Conservation (phyloP, 1,140 invertebrate species). For the Zaprionus camerounensis region DNA sequence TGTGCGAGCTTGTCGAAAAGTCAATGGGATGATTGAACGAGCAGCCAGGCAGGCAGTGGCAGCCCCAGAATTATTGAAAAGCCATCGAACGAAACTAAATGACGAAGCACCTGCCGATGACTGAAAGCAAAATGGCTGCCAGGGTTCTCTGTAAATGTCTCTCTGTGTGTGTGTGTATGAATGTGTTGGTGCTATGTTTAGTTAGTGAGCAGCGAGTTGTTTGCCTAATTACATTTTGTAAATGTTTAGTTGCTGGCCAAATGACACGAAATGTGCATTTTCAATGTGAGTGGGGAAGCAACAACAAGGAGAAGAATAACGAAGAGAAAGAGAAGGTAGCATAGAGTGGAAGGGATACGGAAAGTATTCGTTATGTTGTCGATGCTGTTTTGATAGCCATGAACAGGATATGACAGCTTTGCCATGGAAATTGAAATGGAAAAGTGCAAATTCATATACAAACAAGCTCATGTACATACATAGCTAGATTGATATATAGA, state of each 20-base stretch:
- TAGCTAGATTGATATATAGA: slow-evolving; percentile 18
- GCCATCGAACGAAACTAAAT: slow-evolving; percentile 53
- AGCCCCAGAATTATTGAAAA: slow-evolving; percentile 40
- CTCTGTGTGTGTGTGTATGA: not conserved
- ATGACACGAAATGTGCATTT: slow-evolving; percentile 24
- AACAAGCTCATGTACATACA: not conserved
- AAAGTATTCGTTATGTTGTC: not conserved
- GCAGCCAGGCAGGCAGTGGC: slow-evolving; percentile 15
- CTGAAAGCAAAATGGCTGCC: slow-evolving; percentile 55
- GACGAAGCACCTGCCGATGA: slow-evolving; percentile 51
- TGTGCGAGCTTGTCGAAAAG: slow-evolving; percentile 35
- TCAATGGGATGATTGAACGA: slow-evolving; percentile 43
- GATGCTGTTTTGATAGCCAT: slow-evolving; percentile 10
- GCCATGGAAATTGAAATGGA: slow-evolving; percentile 5
- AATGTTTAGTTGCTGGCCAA: slow-evolving; percentile 42
- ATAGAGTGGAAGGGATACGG: not conserved
- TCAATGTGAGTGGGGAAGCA: not conserved
- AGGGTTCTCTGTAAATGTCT: slow-evolving; percentile 1
- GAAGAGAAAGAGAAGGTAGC: not conserved
- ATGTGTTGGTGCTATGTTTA: slow-evolving; percentile 29
- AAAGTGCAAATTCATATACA: not conserved
- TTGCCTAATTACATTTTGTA: slow-evolving; percentile 51
- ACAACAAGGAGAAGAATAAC: not conserved
- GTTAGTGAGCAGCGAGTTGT: slow-evolving; percentile 28
- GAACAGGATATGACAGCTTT: slow-evolving; percentile 10